Evolutionary conservation across 92 coral and sea anemone species (phyloP), one percentile per base, ranked within the genome.

Genomic region (Meandrina meandrites): DNA sequence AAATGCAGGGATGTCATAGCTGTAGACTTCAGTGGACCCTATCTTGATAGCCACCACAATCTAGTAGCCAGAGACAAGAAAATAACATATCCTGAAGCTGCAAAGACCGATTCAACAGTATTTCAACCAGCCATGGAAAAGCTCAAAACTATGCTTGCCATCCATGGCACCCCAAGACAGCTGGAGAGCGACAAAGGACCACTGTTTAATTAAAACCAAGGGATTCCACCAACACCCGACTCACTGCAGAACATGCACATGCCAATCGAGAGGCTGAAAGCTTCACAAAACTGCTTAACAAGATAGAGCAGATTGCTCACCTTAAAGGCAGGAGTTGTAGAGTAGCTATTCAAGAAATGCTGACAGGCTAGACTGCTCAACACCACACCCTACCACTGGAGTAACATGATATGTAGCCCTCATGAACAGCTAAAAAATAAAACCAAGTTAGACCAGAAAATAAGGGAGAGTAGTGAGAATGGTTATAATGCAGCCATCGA

Each of bases 191-290:
- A n/a, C n/a, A n/a, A n/a, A n/a, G n/a, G n/a, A n/a, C n/a, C n/a
- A n/a, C n/a, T n/a, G 47, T 67, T 69, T 84, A n/a, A 90, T 90
- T 36, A 81, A 88, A 19, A 84, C 86, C 79, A 89, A 90, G 85
- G 94, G 94, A 88, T 93, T 93, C 32, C 62, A 85, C 70, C 93
- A 78, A 32, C 93, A 93, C n/a, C n/a, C n/a, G n/a, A n/a, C n/a
- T n/a, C n/a, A n/a, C n/a, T n/a, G n/a, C n/a, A n/a, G n/a, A n/a
- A n/a, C n/a, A n/a, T n/a, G n/a, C n/a, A n/a, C n/a, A n/a, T n/a
- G n/a, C n/a, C n/a, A n/a, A n/a, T n/a, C n/a, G n/a, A n/a, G n/a
- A n/a, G n/a, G n/a, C n/a, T n/a, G n/a, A n/a, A n/a, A n/a, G n/a
- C n/a, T n/a, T n/a, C n/a, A n/a, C n/a, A n/a, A n/a, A n/a, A n/a